Conservation (phyloP, 2,888 invertebrate genomes). For the Ormyrus rosae region DNA sequence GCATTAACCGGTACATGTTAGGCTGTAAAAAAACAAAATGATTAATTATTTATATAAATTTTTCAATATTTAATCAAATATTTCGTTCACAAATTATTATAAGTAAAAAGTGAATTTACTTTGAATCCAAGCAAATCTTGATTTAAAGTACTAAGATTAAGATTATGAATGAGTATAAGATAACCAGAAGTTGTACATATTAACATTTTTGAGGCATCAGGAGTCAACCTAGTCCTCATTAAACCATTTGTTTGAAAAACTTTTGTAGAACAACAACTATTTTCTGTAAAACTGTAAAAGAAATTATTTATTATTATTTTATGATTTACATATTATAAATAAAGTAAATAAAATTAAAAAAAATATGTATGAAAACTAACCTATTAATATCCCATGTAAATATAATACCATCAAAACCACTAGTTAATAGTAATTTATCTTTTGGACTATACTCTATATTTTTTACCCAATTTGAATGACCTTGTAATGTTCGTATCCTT, state of each 20-base stretch:
- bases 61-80: neutral
- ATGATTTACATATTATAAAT: neutral
- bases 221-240: constrained; percentile 92
- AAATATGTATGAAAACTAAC: constrained; percentile 70
- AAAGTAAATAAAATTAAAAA: neutral
- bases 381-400: constrained; percentile 96
- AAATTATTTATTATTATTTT: neutral
- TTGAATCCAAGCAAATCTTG: constrained; percentile 90
- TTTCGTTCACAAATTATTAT: neutral
- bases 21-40: constrained; percentile 80
- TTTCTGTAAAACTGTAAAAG: constrained; percentile 81
- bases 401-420: constrained; percentile 95
- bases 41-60: neutral
- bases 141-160: constrained; percentile 87
- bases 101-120: constrained; percentile 75
- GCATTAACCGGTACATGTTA: constrained; percentile 92
- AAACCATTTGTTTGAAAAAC: constrained; percentile 91
- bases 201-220: constrained; percentile 91
- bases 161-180: constrained; percentile 91
- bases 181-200: constrained; percentile 94
- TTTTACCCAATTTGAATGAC: constrained; percentile 96
- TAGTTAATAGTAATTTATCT: constrained; percentile 90
- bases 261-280: constrained; percentile 85
- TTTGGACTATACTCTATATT: constrained; percentile 94
- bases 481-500: constrained; percentile 86